Conservation (phyloP, 92 coral and sea anemone species). For the Actinostola sp. region DNA sequence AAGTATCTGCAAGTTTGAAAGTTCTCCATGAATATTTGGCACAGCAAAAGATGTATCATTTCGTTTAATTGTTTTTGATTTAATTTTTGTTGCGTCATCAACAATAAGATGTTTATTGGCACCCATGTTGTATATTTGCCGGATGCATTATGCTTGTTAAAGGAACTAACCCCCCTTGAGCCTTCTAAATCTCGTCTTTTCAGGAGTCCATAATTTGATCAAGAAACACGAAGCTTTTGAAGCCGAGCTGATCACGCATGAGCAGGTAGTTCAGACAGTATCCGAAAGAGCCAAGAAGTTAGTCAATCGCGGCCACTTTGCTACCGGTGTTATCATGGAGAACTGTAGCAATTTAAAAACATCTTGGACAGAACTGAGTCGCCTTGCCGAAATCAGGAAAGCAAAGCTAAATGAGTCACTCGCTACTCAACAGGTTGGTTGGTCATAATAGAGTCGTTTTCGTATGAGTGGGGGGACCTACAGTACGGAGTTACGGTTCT, state of each 20-base stretch:
- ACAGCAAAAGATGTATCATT: too few species aligned
- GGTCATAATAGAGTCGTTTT: background rate
- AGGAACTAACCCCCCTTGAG: background rate
- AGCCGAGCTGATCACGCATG: slow-evolving; percentile 82
- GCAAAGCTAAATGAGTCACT: slow-evolving; percentile 72
- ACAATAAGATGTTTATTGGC: too few species aligned
- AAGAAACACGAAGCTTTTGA: slow-evolving; percentile 95
- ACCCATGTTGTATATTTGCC: too few species aligned
- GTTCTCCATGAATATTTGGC: too few species aligned
- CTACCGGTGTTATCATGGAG: slow-evolving; percentile 69
- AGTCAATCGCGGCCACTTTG: slow-evolving; percentile 74
- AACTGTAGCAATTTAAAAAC: slow-evolving; percentile 61
- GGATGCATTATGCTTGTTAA: background rate
- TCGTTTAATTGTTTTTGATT: too few species aligned
- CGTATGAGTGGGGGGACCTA: background rate
- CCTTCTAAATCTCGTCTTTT: background rate
- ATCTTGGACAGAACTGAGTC: slow-evolving; percentile 72
- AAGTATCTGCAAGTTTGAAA: too few species aligned
- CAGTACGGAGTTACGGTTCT: background rate
- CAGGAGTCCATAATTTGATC: slow-evolving; percentile 83
- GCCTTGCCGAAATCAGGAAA: slow-evolving; percentile 61
- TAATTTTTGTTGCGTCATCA: too few species aligned
- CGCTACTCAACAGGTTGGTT: slow-evolving; percentile 76
- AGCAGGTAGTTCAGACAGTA: slow-evolving; percentile 67
- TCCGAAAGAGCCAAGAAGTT: slow-evolving; percentile 66